A percentile compares a stretch with the other conserved stretches of the same genome.
phyloP scores from a whole-genome alignment of 2,888 invertebrate species.

The Caenorhabditis afra region DNA sequence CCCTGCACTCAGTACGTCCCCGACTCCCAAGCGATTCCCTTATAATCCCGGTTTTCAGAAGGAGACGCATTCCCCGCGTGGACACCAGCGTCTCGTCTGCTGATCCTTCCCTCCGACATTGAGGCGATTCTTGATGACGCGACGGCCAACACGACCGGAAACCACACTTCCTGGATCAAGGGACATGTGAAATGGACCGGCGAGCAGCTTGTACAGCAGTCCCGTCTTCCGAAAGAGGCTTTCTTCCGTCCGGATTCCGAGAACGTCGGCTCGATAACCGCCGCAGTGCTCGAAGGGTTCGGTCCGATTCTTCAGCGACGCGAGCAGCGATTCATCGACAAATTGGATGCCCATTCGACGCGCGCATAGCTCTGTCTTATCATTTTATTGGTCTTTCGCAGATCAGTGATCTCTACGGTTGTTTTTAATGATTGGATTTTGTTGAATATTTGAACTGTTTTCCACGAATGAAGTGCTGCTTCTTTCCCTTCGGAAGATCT shows the following conservation, averaged over 20 bases:
- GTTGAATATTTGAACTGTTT: constrained; percentile 8
- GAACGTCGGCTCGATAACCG: constrained; percentile 36
- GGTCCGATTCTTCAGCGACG: constrained; percentile 36
- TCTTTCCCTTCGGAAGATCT: not conserved
- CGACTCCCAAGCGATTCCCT: not conserved
- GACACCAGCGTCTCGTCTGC: constrained; percentile 20
- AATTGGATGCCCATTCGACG: not conserved
- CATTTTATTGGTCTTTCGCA: not conserved
- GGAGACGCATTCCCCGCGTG: constrained; percentile 39
- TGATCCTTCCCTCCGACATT: constrained; percentile 38
- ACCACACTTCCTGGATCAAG: constrained; percentile 53
- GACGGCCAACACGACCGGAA: constrained; percentile 9
- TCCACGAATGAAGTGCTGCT: constrained; percentile 1
- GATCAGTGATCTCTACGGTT: constrained; percentile 13
- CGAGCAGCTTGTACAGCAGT: constrained; percentile 21
- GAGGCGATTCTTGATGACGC: constrained; percentile 26
- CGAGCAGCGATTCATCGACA: constrained; percentile 3
- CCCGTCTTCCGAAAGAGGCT: constrained; percentile 2
- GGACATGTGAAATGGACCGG: constrained; percentile 47
- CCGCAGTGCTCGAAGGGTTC: constrained; percentile 36
- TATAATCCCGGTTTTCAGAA: constrained; percentile 34
- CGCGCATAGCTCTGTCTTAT: not conserved
- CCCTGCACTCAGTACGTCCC: constrained; percentile 27
- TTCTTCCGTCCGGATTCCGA: constrained; percentile 40
- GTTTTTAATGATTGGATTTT: constrained; percentile 6